Percentiles rank a stretch among this genome's conserved stretches.
Conservation (phyloP, 2,797 vertebrate genomes). For the Muscicapa comitata region DNA sequence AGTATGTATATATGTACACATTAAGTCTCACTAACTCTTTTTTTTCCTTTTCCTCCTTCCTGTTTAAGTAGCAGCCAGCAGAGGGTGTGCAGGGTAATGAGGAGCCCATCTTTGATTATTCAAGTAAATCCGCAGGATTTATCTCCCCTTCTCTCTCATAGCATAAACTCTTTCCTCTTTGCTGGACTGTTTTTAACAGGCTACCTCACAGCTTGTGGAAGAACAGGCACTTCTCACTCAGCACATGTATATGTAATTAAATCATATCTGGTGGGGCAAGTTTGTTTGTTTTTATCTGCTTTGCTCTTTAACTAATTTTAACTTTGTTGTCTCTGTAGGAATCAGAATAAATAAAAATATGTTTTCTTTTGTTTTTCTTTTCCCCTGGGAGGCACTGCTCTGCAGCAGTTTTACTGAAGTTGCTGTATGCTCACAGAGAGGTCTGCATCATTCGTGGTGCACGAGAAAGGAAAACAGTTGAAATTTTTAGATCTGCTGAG, state of each 20-base stretch:
- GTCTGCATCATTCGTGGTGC: neutral
- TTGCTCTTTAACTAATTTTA: neutral
- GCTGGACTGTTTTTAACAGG: neutral
- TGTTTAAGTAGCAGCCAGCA: conserved; percentile 39
- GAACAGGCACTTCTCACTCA: neutral
- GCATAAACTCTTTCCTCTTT: neutral
- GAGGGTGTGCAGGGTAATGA: conserved; percentile 37
- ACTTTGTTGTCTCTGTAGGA: neutral
- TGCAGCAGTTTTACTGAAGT: neutral
- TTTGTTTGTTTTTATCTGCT: neutral
- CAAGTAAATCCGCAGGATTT: neutral
- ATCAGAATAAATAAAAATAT: neutral
- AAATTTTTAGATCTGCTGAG: neutral
- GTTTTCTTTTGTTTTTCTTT: neutral
- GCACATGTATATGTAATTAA: neutral
- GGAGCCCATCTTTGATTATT: neutral
- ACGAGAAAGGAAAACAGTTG: neutral
- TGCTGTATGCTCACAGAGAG: neutral
- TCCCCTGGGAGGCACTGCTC: neutral
- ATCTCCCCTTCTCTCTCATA: neutral
- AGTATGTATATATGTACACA: neutral
- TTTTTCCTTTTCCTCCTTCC: neutral
- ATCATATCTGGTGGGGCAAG: neutral
- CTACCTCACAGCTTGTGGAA: neutral
- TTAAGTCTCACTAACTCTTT: neutral